A percentile compares a stretch with the other conserved stretches of the same genome.
These are phyloP conservation scores for Acrocyrtus sp. DNA, from an alignment of 2,888 invertebrate genomes.

Conservation along the genomic window DNA sequence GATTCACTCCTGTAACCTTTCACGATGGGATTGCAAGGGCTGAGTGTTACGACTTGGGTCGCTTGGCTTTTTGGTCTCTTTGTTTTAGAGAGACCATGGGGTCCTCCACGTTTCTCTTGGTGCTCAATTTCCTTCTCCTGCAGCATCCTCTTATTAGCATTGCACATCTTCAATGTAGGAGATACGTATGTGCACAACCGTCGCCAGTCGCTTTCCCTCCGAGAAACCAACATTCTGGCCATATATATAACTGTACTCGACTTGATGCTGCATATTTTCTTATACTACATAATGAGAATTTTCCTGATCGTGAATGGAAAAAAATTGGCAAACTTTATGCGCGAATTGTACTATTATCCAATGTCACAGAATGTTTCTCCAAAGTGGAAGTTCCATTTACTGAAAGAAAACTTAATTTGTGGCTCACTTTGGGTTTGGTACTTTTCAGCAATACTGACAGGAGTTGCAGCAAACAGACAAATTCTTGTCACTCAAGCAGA, in stretches of 20 bases:
- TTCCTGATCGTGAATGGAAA: slow-evolving; percentile 9
- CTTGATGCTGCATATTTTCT: neutral
- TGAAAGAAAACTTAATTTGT: neutral
- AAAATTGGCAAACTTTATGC: slow-evolving; percentile 24
- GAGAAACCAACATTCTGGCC: slow-evolving; percentile 4
- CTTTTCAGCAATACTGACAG: neutral
- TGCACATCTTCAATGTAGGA: neutral
- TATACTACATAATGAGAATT: neutral
- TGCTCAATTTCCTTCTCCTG: slow-evolving; percentile 12
- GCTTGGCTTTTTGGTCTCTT: slow-evolving; percentile 18
- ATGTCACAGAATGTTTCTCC: slow-evolving; percentile 1
- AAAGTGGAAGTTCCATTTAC: neutral
- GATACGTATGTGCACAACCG: slow-evolving; percentile 16
- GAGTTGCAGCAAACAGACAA: neutral
- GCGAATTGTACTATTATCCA: slow-evolving; percentile 6
- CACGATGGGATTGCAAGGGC: slow-evolving; percentile 11
- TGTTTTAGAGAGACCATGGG: slow-evolving; percentile 24
- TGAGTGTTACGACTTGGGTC: slow-evolving; percentile 11
- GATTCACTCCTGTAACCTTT: too few species aligned
- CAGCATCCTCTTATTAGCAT: neutral
- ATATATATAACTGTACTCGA: slow-evolving; percentile 6
- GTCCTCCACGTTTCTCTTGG: slow-evolving; percentile 19
- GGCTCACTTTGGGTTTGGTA: neutral
- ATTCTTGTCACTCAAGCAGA: neutral
- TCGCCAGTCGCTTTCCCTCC: neutral